phyloP scores from a whole-genome alignment of 2,113 vertebrate genomes.

The Pelecanus crispus region DNA sequence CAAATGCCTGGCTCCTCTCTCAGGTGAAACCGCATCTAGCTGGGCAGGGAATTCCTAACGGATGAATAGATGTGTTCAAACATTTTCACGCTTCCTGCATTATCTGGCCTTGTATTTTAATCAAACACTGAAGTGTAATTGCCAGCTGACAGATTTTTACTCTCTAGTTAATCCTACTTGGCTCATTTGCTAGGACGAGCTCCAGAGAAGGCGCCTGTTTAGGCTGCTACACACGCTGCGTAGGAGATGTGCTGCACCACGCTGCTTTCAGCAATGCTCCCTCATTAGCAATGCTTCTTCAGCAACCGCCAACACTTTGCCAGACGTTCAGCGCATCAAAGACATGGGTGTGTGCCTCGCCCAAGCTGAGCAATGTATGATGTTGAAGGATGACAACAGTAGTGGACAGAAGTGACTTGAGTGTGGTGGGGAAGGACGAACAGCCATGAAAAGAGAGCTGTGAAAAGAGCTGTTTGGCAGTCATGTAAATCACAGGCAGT shows the following conservation, averaged over 20 bases:
- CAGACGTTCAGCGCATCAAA: not conserved
- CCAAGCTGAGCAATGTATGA: not conserved
- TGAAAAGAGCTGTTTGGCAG: not conserved
- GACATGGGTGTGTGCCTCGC: not conserved
- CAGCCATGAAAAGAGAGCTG: not conserved
- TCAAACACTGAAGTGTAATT: not conserved
- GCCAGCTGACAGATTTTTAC: not conserved
- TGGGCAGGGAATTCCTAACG: not conserved
- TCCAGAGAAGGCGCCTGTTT: not conserved
- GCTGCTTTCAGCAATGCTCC: not conserved
- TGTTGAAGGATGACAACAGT: not conserved
- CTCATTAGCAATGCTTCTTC: not conserved
- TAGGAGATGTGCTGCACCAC: not conserved
- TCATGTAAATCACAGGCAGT: not conserved
- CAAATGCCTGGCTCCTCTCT: not conserved
- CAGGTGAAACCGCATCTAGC: accelerated
- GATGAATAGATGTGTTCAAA: not conserved
- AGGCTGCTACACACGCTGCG: not conserved
- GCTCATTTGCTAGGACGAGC: not conserved
- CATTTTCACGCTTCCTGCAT: not conserved
- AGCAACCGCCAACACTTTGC: not conserved
- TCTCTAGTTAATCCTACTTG: not conserved
- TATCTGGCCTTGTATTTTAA: not conserved
- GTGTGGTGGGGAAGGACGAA: not conserved
- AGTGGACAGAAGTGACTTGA: accelerated